Evolutionary conservation across 2,888 invertebrate species (phyloP), one percentile per base, ranked within the genome.

Genomic region (Crossocerus cetratus): DNA sequence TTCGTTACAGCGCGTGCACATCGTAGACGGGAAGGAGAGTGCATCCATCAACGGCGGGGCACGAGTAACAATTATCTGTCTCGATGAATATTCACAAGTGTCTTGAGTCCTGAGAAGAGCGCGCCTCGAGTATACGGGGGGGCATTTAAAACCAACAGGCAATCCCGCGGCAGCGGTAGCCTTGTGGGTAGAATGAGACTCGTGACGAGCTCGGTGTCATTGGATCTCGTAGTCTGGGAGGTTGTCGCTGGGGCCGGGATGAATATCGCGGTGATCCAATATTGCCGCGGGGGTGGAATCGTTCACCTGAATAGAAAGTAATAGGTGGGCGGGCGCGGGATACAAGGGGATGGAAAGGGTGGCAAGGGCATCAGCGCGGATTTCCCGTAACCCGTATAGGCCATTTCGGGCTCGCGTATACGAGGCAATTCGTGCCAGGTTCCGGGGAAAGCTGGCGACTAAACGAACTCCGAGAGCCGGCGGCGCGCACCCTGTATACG

Each of bases 301-400:
- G 88, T 85, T 83, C 83, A 53, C 16, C 22, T 42, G 67, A 74
- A 65, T 68, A 66, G 65, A 43, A 16, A 64, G 61, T 71, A 72
- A 66, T 65, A 65, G 58, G 32, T 22, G 16, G 49, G 54, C 16
- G 18, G 23, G n/a, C n/a, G 42, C 13, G 21, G 56, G 42, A 43
- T 42, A 16, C 16, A 56, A 32, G 21, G 18, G 44, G 56, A 44
- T 57, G 64, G 65, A 60, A 70, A 43, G 43, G 42, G n/a, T 42
- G 43, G 2, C 45, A 42, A 32, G 53, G 58, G 56, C 42, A 56
- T 81, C 81, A 77, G 83, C 82, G 84, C 82, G 85, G 83, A 84
- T 84, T 83, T 78, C 69, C 85, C 81, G 85, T 86, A 86, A 84
- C 84, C 83, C 81, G 82, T 85, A 86, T 85, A 85, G 85, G 82